These are phyloP conservation scores for Thumatha senex DNA, from an alignment of 2,888 invertebrate genomes.

Conservation along the genomic window DNA sequence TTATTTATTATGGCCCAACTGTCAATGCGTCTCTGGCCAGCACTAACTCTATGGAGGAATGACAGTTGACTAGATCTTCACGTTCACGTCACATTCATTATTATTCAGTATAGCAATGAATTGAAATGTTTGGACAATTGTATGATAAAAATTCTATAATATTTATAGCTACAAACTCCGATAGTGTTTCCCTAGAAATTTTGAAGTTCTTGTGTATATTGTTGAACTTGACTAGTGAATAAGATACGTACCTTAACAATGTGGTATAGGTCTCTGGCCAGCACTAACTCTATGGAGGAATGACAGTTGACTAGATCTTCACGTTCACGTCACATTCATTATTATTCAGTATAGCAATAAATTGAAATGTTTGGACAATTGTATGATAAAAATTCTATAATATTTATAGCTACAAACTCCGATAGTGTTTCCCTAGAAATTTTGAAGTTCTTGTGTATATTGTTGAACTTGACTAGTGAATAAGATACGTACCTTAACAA, in stretches of 20 bases:
- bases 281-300: slow-evolving; percentile 75
- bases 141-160: slow-evolving; percentile 47
- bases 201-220: slow-evolving; percentile 69
- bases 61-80: slow-evolving; percentile 62
- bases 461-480: slow-evolving; percentile 62
- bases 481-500: slow-evolving; percentile 67
- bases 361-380: slow-evolving; percentile 15
- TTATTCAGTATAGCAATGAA: slow-evolving; percentile 48
- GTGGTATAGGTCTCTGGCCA: slow-evolving; percentile 62
- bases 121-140: slow-evolving; percentile 18
- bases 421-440: too few relatives aligned
- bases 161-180: slow-evolving; percentile 42
- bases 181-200: too few relatives aligned
- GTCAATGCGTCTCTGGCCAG: slow-evolving; percentile 69
- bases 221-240: slow-evolving; percentile 61
- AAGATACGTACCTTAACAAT: slow-evolving; percentile 66
- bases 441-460: slow-evolving; percentile 66
- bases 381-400: slow-evolving; percentile 45
- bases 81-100: slow-evolving; percentile 36
- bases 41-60: slow-evolving; percentile 76
- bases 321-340: slow-evolving; percentile 38
- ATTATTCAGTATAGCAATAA: slow-evolving; percentile 50
- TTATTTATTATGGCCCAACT: slow-evolving; percentile 96
- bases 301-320: slow-evolving; percentile 66
- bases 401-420: slow-evolving; percentile 45